Evolutionary conservation across 2,797 vertebrate genomes (phyloP), one percentile per base, ranked within the genome.

Genomic region (Acanthurus lineatus): DNA sequence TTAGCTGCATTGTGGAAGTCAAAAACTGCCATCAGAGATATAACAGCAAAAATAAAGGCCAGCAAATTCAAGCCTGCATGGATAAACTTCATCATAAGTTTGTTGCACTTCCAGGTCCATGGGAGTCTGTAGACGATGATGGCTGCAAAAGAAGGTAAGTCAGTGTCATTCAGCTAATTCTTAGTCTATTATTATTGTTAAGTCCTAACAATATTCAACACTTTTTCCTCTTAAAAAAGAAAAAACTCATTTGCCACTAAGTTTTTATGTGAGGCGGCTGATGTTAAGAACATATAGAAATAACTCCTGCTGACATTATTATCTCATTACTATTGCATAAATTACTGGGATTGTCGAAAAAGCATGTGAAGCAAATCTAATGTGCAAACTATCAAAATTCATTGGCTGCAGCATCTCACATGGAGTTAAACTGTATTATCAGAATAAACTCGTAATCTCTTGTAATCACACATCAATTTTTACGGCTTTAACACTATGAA

Each of bases 101-200:
- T 99, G 94, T 96, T 98, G 94, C 94, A 96, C 73, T 94, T 95
- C 98, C 97, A 98, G 25, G 97, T 99, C 97, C 98, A 99, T 3
- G 98, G 98, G 60, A 99, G 92, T 82, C 98, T 95, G 93, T 99
- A 99, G 38, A 98, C 96, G 35, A 99, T 95, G 87, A 99, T 96
- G 77, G 97, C 98, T 99, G 89, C 61, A 89, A 79, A 44, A 86
- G 53, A 73, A 16, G 10, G 11, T 8, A 5, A 59, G 5, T 9
- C 22, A 42, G 19, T 16, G 17, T 69, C 38, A 78, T 3, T 74
- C 1, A 4, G 25, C 10, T 56, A 19, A 25, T 19, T 40, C n/a
- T 15, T 35, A 35, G 32, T 35, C 32, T 6, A 5, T 35, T 35
- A 35, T 7, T 35, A 35, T 35, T 35, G 3, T 35, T 35, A 16